These are phyloP conservation scores for Lordiphosa mommai DNA, from an alignment of 1,140 invertebrate species.

Conservation along the genomic window DNA sequence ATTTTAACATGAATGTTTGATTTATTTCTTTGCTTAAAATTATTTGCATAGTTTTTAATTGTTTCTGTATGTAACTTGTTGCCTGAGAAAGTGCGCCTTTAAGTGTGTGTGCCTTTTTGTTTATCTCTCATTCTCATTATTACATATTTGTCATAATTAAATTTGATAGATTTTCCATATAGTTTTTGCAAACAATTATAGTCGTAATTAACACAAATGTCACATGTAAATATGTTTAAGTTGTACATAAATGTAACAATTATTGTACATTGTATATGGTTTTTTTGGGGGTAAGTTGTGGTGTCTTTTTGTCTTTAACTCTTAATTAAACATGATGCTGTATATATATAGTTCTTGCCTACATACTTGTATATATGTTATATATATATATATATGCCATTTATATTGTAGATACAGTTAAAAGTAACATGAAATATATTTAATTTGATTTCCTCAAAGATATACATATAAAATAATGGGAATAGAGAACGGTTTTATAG, in stretches of 20 bases:
- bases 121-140: neutral
- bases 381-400: constrained; percentile 13
- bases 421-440: constrained; percentile 63
- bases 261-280: constrained; percentile 34
- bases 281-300: constrained; percentile 11
- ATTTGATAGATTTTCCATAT: constrained; percentile 54
- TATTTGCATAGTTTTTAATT: too few relatives aligned
- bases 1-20: too few relatives aligned
- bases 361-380: constrained; percentile 19
- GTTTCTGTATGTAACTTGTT: too few relatives aligned
- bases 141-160: constrained; percentile 37
- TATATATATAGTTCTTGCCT: neutral
- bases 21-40: too few relatives aligned
- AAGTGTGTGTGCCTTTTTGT: too few relatives aligned
- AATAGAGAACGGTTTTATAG: constrained; percentile 29
- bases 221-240: constrained; percentile 43
- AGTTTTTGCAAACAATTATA: constrained; percentile 69
- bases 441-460: constrained; percentile 44
- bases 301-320: neutral
- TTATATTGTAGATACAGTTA: constrained; percentile 38
- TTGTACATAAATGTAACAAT: constrained; percentile 34
- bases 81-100: too few relatives aligned
- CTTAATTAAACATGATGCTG: constrained; percentile 7
- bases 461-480: constrained; percentile 38
- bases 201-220: constrained; percentile 72